A percentile compares a stretch with the other conserved stretches of the same genome.
Conservation (phyloP, 2,797 vertebrate species). For the Mormyrus proboscirostris region DNA sequence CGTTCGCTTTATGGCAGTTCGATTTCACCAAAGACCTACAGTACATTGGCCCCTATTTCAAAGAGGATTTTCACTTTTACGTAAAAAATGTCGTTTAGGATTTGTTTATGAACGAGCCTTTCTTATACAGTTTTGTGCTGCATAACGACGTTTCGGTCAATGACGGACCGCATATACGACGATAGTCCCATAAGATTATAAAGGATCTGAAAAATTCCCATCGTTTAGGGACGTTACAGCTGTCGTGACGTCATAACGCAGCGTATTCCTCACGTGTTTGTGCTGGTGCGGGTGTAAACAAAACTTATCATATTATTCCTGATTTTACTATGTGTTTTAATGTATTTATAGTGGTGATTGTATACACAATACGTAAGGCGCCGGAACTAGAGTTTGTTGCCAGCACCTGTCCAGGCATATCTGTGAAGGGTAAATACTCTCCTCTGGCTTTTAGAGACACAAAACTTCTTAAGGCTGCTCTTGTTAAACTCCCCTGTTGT, state of each 20-base stretch:
- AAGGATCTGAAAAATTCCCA: not conserved
- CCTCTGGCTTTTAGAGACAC: not conserved
- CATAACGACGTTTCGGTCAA: not conserved
- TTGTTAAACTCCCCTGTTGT: not conserved
- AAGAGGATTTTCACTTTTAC: no score
- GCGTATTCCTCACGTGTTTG: not conserved
- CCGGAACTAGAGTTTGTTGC: not conserved
- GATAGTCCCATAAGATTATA: not conserved
- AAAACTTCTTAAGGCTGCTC: not conserved
- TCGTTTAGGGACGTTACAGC: not conserved
- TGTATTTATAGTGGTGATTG: not conserved
- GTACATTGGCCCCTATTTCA: not conserved
- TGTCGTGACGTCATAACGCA: not conserved
- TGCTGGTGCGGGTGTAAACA: not conserved
- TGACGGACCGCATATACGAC: not conserved
- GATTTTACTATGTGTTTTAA: not conserved
- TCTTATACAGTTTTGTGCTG: not conserved
- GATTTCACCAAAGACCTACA: not conserved
- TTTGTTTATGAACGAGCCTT: not conserved
- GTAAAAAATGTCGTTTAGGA: not conserved
- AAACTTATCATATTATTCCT: not conserved
- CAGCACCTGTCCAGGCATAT: not conserved
- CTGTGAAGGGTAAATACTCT: not conserved
- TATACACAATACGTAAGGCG: not conserved
- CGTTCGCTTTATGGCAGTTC: not conserved